Evolutionary conservation across 2,113 vertebrate species (phyloP), one percentile per base, ranked within the genome.

Genomic region (Channa maculata): DNA sequence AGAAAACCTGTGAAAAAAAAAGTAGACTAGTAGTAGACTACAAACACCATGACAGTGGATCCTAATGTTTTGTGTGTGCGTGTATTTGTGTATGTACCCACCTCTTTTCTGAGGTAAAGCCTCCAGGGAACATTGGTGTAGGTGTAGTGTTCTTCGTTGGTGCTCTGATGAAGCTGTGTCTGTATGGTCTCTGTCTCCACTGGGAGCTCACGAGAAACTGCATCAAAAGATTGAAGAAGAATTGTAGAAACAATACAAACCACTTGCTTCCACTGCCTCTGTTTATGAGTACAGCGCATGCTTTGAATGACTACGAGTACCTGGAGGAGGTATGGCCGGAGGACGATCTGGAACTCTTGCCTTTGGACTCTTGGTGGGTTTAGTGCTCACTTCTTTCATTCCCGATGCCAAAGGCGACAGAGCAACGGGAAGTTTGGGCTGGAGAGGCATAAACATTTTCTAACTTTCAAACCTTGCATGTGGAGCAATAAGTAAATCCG

Each of bases 41-140:
- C 5, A 72, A 63, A 77, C 11, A 55, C 50, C 60, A 33, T 52
- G 14, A 65, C 6, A 37, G 60, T 8, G 8, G 24, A 9, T 51
- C 5, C 6, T 46, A n/a, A 24, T 39, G 14, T 36, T n/a, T 10
- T 15, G n/a, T 59, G 36, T 68, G 55, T 63, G 11, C 44, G 10
- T 71, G 24, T 65, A 4, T 74, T 64, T 50, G 15, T 69, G 24
- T 44, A 7, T 46, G 15, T 12, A 5, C 73, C n/a, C 55, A 97
- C 98, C 96, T 99, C 98, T 84, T 99, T 99, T 65, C 98, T 92
- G 80, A 99, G 93, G 88, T 96, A 97, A 53, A 99, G 93, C 69
- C 92, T 95, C 97, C 98, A 99, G 60, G 97, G 94, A 39, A 97
- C 93, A 0, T 96, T 96, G 76, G 92, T 95, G 92, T 99, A 99